phyloP scores from a whole-genome alignment of 1,140 invertebrate species.

The Tetramorium simillimum region DNA sequence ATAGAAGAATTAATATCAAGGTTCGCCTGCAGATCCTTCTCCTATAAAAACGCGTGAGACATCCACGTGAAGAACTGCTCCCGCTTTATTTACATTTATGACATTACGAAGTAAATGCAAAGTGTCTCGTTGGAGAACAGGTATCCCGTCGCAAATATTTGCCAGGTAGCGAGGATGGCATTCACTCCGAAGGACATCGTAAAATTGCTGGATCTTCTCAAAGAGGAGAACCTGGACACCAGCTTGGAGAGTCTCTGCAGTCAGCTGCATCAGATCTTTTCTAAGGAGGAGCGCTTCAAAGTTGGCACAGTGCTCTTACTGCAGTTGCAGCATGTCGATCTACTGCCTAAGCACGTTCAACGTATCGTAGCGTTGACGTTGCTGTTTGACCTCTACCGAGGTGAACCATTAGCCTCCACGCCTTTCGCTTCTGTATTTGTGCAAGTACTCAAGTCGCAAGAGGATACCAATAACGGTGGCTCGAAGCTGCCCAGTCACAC shows the following conservation, averaged over 20 bases:
- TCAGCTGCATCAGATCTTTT: constrained; percentile 91
- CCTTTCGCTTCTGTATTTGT: constrained; percentile 89
- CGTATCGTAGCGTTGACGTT: constrained; percentile 89
- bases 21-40: too few species aligned
- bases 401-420: constrained; percentile 88
- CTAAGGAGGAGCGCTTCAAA: constrained; percentile 92
- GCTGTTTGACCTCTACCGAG: constrained; percentile 91
- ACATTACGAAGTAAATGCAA: not conserved
- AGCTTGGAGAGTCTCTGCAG: constrained; percentile 88
- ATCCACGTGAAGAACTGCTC: not conserved
- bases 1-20: not conserved
- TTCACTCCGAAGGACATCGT: constrained; percentile 76
- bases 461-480: constrained; percentile 85
- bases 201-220: constrained; percentile 87
- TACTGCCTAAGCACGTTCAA: constrained; percentile 89
- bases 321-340: constrained; percentile 90
- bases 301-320: constrained; percentile 88
- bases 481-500: constrained; percentile 86
- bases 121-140: not conserved
- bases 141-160: not conserved
- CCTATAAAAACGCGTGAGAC: not conserved
- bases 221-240: constrained; percentile 88
- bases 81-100: not conserved
- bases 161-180: constrained; percentile 72
- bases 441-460: constrained; percentile 84